Evolutionary conservation across 1,140 invertebrate genomes (phyloP).

Genomic region (Platorchestia sp.): DNA sequence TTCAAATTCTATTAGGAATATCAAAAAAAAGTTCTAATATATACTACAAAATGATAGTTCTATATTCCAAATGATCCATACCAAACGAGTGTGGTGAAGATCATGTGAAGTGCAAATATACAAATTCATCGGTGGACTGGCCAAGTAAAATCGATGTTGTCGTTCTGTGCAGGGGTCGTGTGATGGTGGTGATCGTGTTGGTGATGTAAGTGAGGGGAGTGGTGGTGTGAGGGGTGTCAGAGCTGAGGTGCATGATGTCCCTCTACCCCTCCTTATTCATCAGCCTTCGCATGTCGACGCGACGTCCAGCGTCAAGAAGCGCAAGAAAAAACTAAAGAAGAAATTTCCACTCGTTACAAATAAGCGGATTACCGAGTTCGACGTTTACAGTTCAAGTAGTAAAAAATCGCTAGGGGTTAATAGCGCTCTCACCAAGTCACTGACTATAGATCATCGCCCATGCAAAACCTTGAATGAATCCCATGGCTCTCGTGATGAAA

Average conservation of each 20-base stretch:
- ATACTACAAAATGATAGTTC: no score
- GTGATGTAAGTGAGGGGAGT: not conserved
- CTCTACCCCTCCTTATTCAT: not conserved
- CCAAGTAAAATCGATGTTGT: slow-evolving; percentile 50
- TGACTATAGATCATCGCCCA: not conserved
- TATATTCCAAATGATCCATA: not conserved
- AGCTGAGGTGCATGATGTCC: not conserved
- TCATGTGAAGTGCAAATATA: not conserved
- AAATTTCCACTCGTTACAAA: not conserved
- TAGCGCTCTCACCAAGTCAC: not conserved
- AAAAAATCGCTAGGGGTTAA: not conserved
- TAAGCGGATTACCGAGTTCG: not conserved
- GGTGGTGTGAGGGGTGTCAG: slow-evolving; percentile 11
- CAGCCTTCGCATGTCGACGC: not conserved
- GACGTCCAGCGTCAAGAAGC: not conserved
- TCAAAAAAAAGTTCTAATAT: no score
- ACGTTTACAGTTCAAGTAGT: not conserved
- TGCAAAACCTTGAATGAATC: not conserved
- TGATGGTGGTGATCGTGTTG: slow-evolving; percentile 48
- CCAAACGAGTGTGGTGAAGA: not conserved
- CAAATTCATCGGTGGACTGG: not conserved
- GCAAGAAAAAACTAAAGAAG: not conserved
- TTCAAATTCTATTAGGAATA: no score
- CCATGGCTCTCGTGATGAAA: no score
- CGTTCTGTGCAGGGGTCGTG: slow-evolving; percentile 54